phyloP scores from a whole-genome alignment of 1,140 invertebrate genomes.

The Papilio xuthus region DNA sequence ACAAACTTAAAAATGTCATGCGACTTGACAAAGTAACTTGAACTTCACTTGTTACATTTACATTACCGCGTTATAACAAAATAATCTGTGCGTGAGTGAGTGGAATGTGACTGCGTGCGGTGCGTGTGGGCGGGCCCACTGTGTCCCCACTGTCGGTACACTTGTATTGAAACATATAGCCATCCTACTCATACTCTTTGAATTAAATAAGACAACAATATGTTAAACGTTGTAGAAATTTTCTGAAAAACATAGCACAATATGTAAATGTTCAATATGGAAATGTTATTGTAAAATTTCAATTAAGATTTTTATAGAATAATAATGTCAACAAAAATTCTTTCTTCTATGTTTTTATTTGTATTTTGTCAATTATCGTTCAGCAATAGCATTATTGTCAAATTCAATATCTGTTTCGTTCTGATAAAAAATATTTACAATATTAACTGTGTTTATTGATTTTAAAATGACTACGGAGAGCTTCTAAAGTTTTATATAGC shows the following conservation, averaged over 20 bases:
- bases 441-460: no score
- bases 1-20: no score
- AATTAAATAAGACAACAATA: neutral
- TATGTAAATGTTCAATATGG: neutral
- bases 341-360: no score
- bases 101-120: neutral
- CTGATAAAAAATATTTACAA: no score
- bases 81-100: neutral
- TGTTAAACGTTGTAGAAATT: neutral
- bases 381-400: no score
- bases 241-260: neutral
- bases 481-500: neutral
- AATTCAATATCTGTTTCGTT: no score
- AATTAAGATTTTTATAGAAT: neutral
- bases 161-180: neutral
- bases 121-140: neutral
- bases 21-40: no score
- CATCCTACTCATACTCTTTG: neutral
- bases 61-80: neutral
- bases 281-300: neutral
- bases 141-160: neutral
- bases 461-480: neutral
- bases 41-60: no score
- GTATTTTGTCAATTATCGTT: no score
- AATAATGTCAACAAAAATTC: neutral